Base-by-base conservation (phyloP, 2,888 invertebrate species). In the Hirtodrosophila histrioides region DNA sequence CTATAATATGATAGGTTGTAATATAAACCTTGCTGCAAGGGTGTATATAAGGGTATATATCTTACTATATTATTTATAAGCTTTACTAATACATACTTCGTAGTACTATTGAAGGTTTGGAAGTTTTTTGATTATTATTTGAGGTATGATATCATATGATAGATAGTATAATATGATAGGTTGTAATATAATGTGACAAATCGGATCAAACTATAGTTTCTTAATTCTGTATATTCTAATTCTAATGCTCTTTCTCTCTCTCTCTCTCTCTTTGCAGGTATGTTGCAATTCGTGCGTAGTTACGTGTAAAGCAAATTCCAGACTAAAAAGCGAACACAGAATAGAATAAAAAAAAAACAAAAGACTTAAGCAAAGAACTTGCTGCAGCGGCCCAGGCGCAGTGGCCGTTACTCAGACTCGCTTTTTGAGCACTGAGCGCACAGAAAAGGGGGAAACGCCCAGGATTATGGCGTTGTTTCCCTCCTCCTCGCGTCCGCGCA, bases 401-500 rank as follows among this genome's bases (percentile, higher is more conserved):
- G 56, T 55, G 41, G 54, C 48, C 64, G 31, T 40, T 27, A 23
- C 8, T 44, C 29, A 53, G 35, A 36, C 27, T 33, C 9, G 31
- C 37, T 24, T 35, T 53, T 43, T 23, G 37, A 24, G 41, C 24
- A 37, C 24, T 35, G 41, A 44, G 29, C 48, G 27, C 27, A 27
- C 6, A 27, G 6, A 27, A 27, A 6, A 27, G 31, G 31, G 31
- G 9, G 31, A 8, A 7, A 12, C 35, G 41, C 8, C 24, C 23
- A 37, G 31, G 24, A 44, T 35, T 2, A 92, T 92, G 92, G 90
- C 92, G 27, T 78, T 91, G 48, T 91, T 88, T 72, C 93, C 94
- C 23, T 93, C 94, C 23, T 93, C 94, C 0, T 93, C 93, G n/a
- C 92, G 94, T 50, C 95, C 95, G n/a, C 93, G 95, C 73, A 94